Evolutionary conservation across 2,797 vertebrate species (phyloP).

Genomic region (Sarcophilus harrisii): DNA sequence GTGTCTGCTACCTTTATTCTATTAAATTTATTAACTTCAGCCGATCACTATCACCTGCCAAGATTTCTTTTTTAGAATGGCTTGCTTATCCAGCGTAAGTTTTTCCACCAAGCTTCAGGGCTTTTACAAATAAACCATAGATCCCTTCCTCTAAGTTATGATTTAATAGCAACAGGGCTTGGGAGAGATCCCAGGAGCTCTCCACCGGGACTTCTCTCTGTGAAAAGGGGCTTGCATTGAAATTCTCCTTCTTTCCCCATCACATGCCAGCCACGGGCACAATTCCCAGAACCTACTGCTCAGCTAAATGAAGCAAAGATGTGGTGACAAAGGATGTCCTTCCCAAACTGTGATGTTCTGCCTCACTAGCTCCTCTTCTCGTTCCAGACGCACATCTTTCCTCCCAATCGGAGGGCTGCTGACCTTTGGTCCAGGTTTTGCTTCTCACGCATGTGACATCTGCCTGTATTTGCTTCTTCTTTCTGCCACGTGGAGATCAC

Average conservation of each 20-base stretch:
- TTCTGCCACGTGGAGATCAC: not conserved
- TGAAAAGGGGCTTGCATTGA: not conserved
- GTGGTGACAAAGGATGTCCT: not conserved
- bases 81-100: not conserved
- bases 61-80: not conserved
- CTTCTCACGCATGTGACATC: not conserved
- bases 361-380: constrained; percentile 9
- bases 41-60: not conserved
- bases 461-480: not conserved
- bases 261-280: not conserved
- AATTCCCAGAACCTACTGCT: not conserved
- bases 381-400: not conserved
- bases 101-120: not conserved
- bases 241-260: not conserved
- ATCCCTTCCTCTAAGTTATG: not conserved
- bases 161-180: not conserved
- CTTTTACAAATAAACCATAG: not conserved
- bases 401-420: not conserved
- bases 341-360: not conserved
- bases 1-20: not conserved
- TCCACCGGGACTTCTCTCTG: not conserved
- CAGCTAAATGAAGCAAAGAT: not conserved
- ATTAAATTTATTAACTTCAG: not conserved
- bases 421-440: not conserved
- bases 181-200: not conserved